Evolutionary conservation across 2,113 vertebrate genomes (phyloP).

Genomic region (Diadophis punctatus): DNA sequence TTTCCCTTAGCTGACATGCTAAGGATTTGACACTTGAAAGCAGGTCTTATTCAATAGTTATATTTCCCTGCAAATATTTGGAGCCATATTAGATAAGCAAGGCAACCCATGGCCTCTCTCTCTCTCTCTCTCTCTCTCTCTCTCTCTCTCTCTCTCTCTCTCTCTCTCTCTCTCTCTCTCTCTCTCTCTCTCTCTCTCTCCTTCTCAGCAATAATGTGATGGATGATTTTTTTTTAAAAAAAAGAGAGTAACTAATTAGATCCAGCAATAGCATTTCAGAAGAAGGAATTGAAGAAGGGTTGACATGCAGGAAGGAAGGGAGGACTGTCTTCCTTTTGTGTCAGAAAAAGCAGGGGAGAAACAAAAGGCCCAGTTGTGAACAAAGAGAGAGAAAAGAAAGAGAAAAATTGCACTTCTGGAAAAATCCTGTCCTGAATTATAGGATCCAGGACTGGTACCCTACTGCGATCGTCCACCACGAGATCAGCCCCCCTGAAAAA

Average conservation of each 20-base stretch:
- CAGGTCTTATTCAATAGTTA: constrained; percentile 49
- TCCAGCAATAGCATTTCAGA: constrained; percentile 3
- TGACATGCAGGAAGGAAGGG: neutral
- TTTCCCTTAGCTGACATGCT: constrained; percentile 54
- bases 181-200: too few relatives aligned
- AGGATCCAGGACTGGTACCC: too few relatives aligned
- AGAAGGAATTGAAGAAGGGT: neutral
- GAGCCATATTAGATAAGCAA: constrained; percentile 45
- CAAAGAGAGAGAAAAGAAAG: too few relatives aligned
- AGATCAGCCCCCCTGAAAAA: too few relatives aligned
- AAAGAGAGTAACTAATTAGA: constrained; percentile 39
- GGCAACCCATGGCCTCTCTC: neutral
- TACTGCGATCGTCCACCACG: too few relatives aligned
- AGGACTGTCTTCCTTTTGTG: neutral
- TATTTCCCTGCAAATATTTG: constrained; percentile 55
- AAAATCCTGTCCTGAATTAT: too few relatives aligned
- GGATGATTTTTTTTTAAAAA: neutral
- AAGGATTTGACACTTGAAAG: constrained; percentile 56
- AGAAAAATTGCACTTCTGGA: too few relatives aligned
- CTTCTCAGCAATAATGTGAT: constrained; percentile 10
- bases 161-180: neutral
- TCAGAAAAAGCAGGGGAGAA: neutral
- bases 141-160: neutral
- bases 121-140: neutral
- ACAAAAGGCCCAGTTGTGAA: too few relatives aligned